Base-by-base conservation (phyloP, 1,140 invertebrate species). In the Contarinia nasturtii region DNA sequence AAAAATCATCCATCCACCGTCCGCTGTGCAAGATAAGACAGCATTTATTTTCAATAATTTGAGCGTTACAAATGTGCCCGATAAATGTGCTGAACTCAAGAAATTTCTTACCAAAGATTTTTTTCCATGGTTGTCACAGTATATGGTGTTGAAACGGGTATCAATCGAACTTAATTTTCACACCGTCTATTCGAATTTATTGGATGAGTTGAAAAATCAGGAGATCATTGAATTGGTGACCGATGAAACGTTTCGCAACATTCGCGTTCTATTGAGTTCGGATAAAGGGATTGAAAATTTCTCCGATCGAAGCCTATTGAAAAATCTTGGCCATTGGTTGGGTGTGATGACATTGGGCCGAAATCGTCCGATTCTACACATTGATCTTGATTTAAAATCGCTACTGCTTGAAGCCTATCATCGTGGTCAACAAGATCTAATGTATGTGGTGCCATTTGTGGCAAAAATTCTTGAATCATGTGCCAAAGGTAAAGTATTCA, bases 41-140 rank as follows among this genome's bases (percentile, higher is more conserved):
- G 92, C 90, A 4, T 99, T 99, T 59, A 96, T 98, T 51, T 98
- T 98, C 63, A 99, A 99, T 61, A 99, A 99, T 67, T 70, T 99
- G 21, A 97, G 93, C 60, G 86, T 94, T 59, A 63, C 95, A 10
- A 98, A 98, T 68, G 72, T 99, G 52, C 76, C 81, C 49, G 81
- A 87, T 49, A 98, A 98, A 71, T 90, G 88, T 59, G 92, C 96
- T 57, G 94, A 99, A 64, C 76, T 99, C 50, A 78, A 84, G 56
- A 91, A 96, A 54, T 76, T 95, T 27, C 78, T 98, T 8, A 80
- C 78, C 2, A 89, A 92, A 46, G 91, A 98, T 59, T 93, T 91
- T 62, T 87, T 83, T 70, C 77, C 84, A 0, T 98, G 95, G 95
- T 74, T 98, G 48, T 79, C 94, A 0, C 93, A 98, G 60, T 99